Evolutionary conservation across 2,797 vertebrate species (phyloP), one percentile per base, ranked within the genome.

Genomic region (Manis javanica): DNA sequence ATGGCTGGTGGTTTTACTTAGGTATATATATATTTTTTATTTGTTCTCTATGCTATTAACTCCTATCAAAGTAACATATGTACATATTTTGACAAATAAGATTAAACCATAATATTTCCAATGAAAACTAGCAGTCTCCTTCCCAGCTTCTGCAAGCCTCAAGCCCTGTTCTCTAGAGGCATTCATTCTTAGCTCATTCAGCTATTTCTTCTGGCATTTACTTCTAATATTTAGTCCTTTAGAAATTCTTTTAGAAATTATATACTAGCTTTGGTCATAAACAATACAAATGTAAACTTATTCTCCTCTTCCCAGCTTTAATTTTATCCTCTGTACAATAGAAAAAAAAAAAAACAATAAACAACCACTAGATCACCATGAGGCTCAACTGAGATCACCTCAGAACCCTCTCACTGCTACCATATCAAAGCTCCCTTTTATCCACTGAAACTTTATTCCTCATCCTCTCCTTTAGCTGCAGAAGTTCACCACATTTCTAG

Each of bases 41-140:
- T 5, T 51, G 1, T 81, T 59, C 39, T 83, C 72, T 51, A 49
- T 49, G 74, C 66, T 31, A 86, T 82, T 63, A 86, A 63, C 34
- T 61, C 29, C 79, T 75, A 77, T 49, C 39, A 94, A 94, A 96
- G 34, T 59, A 78, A 90, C 66, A 34, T 46, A 24, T 55, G 23
- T 31, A 92, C 49, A 55, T 39, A 61, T 57, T 49, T 88, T 61
- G 82, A 61, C 7, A 95, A 94, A 81, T 87, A 12, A 63, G 19
- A 82, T 94, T 90, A 92, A 82, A 46, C 24, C 19, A 66, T 64
- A 81, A 31, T 31, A 29, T 69, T 83, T 37, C 31, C 31, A 64
- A 23, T 21, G n/a, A 59, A 92, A 90, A 39, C 5, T 3, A 68
- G 12, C 4, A 26, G 7, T 46, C 31, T 85, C 9, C 34, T 29